Percentiles rank a stretch among this genome's conserved stretches.
phyloP scores from a whole-genome alignment of 2,797 vertebrate genomes.

The Myoxocephalus aenaeus region DNA sequence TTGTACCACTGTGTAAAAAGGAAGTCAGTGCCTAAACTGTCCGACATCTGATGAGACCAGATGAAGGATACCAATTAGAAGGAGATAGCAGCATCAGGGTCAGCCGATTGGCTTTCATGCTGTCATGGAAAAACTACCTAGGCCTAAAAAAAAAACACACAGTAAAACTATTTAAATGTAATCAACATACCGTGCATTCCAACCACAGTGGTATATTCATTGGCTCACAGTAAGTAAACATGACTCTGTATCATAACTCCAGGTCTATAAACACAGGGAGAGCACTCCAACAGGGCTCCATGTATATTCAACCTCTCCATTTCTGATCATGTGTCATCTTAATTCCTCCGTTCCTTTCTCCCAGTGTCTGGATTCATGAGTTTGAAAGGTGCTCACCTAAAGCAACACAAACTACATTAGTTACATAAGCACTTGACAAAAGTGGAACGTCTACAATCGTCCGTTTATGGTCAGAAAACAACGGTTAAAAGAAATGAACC shows the following conservation, averaged over 20 bases:
- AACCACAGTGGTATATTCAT: not conserved
- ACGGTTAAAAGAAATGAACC: not conserved
- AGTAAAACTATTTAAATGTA: not conserved
- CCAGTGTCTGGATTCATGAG: not conserved
- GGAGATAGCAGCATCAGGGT: not conserved
- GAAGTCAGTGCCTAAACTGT: no score
- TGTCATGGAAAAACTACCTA: not conserved
- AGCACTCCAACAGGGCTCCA: not conserved
- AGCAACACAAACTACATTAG: not conserved
- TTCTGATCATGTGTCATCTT: not conserved
- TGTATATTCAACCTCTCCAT: not conserved
- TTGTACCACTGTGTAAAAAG: not conserved
- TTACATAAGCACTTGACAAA: not conserved
- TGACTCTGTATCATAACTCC: not conserved
- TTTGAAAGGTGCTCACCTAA: not conserved
- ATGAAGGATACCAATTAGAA: not conserved
- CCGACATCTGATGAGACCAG: not conserved
- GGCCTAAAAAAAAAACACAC: not conserved
- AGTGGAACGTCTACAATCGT: no score
- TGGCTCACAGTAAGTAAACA: not conserved
- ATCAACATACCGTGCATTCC: no score
- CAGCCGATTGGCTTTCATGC: not conserved
- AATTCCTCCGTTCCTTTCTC: not conserved
- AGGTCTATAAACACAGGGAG: not conserved
- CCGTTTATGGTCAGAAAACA: not conserved